phyloP scores from a whole-genome alignment of 2,797 vertebrate species.

The Enteromius mattozi region DNA sequence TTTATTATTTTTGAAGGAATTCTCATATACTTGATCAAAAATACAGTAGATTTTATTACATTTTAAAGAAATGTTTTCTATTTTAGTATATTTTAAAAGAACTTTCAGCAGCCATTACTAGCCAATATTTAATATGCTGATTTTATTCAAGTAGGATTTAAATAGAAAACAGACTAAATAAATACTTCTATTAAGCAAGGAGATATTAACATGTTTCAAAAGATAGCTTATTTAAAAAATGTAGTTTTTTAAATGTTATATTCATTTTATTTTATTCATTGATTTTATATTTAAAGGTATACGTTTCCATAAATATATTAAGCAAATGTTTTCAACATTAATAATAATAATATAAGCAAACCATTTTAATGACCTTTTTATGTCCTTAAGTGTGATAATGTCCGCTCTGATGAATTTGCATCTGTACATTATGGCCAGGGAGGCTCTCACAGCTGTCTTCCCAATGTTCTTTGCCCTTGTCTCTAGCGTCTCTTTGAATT shows the following conservation, averaged over 20 bases:
- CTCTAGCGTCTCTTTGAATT: constrained; percentile 73
- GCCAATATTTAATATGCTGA: background rate
- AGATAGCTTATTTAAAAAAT: background rate
- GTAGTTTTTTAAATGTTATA: background rate
- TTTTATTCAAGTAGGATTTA: background rate
- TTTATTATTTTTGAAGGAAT: background rate
- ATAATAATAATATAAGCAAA: background rate
- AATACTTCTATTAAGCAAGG: background rate
- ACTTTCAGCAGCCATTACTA: background rate
- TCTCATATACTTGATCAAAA: background rate
- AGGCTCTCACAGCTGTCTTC: constrained; percentile 34
- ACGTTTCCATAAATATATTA: background rate
- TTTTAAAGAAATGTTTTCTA: background rate
- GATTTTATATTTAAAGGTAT: background rate
- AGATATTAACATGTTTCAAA: background rate
- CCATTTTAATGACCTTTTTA: constrained; percentile 21
- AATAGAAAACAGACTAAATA: background rate
- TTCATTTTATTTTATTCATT: background rate
- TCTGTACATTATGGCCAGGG: background rate
- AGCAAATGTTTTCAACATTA: background rate
- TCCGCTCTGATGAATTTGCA: constrained; percentile 40
- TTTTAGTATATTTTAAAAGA: background rate
- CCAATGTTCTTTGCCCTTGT: constrained; percentile 54
- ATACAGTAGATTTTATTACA: background rate
- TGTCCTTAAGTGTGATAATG: constrained; percentile 34